These are phyloP conservation scores for Pinctada fucata DNA, from an alignment of 2,888 invertebrate species.

Conservation along the genomic window DNA sequence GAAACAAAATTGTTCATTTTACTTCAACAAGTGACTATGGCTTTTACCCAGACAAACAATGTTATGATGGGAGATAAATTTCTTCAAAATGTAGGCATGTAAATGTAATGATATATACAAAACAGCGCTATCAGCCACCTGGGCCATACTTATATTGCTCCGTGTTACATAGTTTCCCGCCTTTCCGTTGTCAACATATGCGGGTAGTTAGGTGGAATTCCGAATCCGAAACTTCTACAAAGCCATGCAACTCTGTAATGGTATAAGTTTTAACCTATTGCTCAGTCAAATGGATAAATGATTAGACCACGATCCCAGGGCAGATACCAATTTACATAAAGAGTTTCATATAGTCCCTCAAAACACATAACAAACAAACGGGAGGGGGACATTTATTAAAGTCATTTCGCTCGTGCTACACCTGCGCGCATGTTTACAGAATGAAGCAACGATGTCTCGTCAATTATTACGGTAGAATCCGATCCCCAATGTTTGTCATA, in stretches of 20 bases:
- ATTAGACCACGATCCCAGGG: background rate
- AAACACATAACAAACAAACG: background rate
- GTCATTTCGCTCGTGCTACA: background rate
- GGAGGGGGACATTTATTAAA: background rate
- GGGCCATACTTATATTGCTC: too few species aligned
- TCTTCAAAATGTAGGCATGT: background rate
- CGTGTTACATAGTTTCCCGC: background rate
- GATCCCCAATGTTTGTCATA: background rate
- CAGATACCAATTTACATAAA: slow-evolving; percentile 2
- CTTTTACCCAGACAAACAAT: background rate
- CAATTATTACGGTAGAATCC: background rate
- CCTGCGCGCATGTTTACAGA: background rate
- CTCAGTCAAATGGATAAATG: background rate
- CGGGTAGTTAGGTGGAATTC: background rate
- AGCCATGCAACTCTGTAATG: background rate
- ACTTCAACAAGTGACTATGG: background rate
- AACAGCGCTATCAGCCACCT: too few species aligned
- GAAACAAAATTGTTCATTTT: background rate
- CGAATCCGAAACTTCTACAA: background rate
- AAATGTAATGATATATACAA: too few species aligned
- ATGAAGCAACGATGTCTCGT: background rate
- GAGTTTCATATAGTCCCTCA: background rate
- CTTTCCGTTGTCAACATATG: background rate
- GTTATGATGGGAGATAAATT: background rate
- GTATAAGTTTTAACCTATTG: background rate